Base-by-base conservation (phyloP, 2,888 invertebrate species). In the Asteroscopus sphinx region DNA sequence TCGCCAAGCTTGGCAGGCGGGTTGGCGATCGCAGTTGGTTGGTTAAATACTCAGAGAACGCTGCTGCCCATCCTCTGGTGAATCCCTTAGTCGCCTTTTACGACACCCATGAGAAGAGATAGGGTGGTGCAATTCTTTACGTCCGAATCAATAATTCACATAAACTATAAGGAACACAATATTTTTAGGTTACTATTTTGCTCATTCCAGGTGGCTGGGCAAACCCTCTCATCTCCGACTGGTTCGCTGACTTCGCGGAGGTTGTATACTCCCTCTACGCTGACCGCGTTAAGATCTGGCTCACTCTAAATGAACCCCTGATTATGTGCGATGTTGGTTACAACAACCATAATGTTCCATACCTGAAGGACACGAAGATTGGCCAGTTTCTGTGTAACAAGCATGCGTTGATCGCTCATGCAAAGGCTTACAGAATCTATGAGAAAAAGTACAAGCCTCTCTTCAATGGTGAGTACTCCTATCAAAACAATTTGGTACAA, bases 291-390 rank as follows among this genome's bases (percentile, higher is more conserved):
- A 95, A 92, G 78, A 86, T 91, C 35, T 97, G 97, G 96, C 94
- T 96, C 0, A 97, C 97, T 0, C 90, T 97, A 35, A 97, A 97
- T 79, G 97, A 97, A 73, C 96, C 96, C 0, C 76, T 85, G 32
- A 62, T 86, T 0, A 68, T 89, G 30, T 93, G 94, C 58, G 81
- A 83, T 1, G 35, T 65, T 0, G 86, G 85, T 0, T 95, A 94
- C 72, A 90, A 88, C 3, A 79, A 85, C 0, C 89, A 89, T 28
- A 79, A 78, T 15, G 93, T 94, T 0, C 75, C 90, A 73, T 67
- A 56, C 0, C 3, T 76, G 2, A 9, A 42, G 0, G 77, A 79
- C 17, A 89, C 92, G 0, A 93, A 94, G 0, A 81, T 94, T 11
- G 95, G 92, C 0, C 83, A 90, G 9, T 96, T 96, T 73, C 68